These are phyloP conservation scores for Centropyge bicolor DNA, from an alignment of 2,797 vertebrate species.

Conservation along the genomic window DNA sequence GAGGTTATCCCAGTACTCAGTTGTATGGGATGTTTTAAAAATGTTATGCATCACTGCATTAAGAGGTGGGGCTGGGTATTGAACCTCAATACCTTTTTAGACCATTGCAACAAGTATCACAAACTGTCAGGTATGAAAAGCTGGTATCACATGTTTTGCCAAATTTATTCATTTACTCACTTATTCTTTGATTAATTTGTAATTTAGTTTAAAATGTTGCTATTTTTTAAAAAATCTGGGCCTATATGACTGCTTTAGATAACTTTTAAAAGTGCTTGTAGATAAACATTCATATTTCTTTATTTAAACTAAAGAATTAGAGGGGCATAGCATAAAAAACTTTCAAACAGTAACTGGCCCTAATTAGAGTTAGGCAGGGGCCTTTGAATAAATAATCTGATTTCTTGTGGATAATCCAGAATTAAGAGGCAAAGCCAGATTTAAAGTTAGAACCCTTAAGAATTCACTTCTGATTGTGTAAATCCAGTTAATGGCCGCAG, in stretches of 20 bases:
- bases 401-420: not conserved
- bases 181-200: not conserved
- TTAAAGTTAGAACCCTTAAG: slow-evolving; percentile 5
- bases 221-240: not conserved
- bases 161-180: not conserved
- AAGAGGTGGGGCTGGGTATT: no score
- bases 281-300: not conserved
- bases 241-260: not conserved
- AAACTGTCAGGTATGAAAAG: not conserved
- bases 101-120: not conserved
- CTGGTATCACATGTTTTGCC: not conserved
- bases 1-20: not conserved
- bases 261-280: not conserved
- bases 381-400: not conserved
- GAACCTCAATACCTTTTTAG: not conserved
- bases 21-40: slow-evolving; percentile 5
- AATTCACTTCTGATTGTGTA: not conserved
- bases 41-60: not conserved
- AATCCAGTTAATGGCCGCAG: not conserved
- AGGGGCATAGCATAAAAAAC: not conserved
- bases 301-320: not conserved
- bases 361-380: not conserved
- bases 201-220: not conserved
- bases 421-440: not conserved
- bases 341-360: no score